A percentile compares a stretch with the other conserved stretches of the same genome.
Conservation (phyloP, 2,113 vertebrate genomes). For the Ariopsis seemanni region DNA sequence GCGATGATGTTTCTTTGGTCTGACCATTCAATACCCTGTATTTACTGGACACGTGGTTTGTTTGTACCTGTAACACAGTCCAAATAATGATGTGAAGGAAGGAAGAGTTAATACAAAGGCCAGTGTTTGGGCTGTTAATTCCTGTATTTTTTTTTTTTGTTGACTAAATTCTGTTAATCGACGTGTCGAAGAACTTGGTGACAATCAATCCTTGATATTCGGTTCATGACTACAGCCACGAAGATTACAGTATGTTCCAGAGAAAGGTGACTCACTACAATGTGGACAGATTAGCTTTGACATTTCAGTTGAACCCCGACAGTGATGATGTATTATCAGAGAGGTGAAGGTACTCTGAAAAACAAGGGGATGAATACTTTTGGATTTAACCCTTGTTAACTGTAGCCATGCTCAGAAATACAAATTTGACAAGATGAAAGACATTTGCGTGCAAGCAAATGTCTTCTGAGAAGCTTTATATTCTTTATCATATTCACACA, state of each 20-base stretch:
- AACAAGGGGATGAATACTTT: neutral
- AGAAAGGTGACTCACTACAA: neutral
- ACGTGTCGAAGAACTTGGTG: neutral
- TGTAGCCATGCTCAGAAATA: neutral
- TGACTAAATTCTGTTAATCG: neutral
- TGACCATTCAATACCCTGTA: constrained; percentile 25
- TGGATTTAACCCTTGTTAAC: neutral
- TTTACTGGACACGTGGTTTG: neutral
- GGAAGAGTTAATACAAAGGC: neutral
- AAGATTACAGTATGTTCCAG: neutral
- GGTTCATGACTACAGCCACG: neutral
- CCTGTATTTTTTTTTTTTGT: neutral
- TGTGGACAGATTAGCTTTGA: neutral
- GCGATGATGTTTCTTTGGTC: constrained; percentile 54
- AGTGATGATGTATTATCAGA: neutral
- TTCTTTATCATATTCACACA: neutral
- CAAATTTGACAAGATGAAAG: no score
- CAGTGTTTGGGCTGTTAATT: neutral
- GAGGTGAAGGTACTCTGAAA: neutral
- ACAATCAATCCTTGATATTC: neutral
- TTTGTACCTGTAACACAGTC: constrained; percentile 4
- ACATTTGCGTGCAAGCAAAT: neutral
- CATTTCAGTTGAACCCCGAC: neutral
- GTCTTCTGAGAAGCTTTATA: neutral
- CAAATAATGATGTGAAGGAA: neutral